Base-by-base conservation (phyloP, 2,113 vertebrate genomes). In the Bufo bufo region DNA sequence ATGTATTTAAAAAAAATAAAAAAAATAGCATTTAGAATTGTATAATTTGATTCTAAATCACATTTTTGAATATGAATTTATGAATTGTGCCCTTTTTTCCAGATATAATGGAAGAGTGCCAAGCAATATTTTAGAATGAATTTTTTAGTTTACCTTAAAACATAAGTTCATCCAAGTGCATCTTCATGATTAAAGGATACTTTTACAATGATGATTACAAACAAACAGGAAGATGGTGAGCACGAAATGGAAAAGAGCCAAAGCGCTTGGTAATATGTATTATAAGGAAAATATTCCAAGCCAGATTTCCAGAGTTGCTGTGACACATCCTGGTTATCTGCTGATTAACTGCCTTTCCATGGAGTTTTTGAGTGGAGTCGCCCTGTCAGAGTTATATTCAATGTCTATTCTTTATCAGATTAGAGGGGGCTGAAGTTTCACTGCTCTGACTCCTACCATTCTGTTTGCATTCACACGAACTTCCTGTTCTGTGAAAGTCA, bases 401-500 rank as follows among this genome's bases (percentile, higher is more conserved):
- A 89, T 85, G 88, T 88, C 91, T 90, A 33, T 74, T 61, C 82
- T 94, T 96, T 97, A 97, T 99, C 97, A 96, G 96, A 96, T 96
- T 94, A 89, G 91, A 92, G 83, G 88, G 23, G 95, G 95, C 95
- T 96, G 94, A 94, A 92, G 95, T 97, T 97, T 97, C 97, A 95
- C 89, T 91, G 54, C 89, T 94, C 91, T 50, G 92, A 91, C 94
- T 94, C 91, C 92, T 92, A 93, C 92, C 92, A 66, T 93, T 93
- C 95, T 94, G 92, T 87, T 80, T 59, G 88, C 94, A 93, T 96
- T 96, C 96, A 97, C 94, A 84, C 93, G 90, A 89, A 85, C 94
- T 97, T 97, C 95, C 97, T 97, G 96, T 92, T 90, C 90, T 90
- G 95, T 95, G 96, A 97, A 96, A 97, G 96, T 95, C 96, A 95